Conservation (phyloP, 2,113 vertebrate species). For the Seriola dumerili region DNA sequence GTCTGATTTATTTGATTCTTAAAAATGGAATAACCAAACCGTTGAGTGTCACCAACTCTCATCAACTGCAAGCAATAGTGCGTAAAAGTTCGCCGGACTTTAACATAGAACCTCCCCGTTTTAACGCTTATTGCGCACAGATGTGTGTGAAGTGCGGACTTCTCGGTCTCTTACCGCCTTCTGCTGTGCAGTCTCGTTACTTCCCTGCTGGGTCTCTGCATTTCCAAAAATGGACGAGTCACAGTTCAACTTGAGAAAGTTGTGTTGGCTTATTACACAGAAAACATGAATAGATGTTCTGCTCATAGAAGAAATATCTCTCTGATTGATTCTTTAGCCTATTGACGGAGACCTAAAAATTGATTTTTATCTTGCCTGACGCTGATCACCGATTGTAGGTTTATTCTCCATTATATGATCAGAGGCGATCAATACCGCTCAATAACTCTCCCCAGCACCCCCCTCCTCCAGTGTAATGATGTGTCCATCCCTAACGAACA, state of each 20-base stretch:
- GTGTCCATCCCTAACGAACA: too few species aligned
- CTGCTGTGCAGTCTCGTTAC: neutral
- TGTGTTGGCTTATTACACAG: neutral
- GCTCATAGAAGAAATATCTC: conserved; percentile 15
- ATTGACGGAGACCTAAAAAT: conserved; percentile 22
- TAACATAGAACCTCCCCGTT: too few species aligned
- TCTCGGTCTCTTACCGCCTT: neutral
- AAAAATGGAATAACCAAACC: neutral
- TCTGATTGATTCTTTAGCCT: conserved; percentile 33
- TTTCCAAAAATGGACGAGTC: neutral
- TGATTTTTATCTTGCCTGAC: conserved; percentile 41
- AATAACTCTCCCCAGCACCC: neutral
- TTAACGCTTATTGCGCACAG: neutral
- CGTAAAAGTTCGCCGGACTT: neutral
- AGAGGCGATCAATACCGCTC: conserved; percentile 46
- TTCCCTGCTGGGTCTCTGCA: neutral
- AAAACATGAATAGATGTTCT: neutral
- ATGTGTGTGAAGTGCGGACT: neutral
- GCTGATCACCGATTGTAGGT: conserved; percentile 52
- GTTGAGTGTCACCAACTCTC: too few species aligned
- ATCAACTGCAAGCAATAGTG: neutral
- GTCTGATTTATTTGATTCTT: neutral
- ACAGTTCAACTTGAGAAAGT: conserved; percentile 13
- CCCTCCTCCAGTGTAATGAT: too few species aligned
- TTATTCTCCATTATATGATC: conserved; percentile 68